Base-by-base conservation (phyloP, 1,140 invertebrate genomes). In the Carposina sasakii region DNA sequence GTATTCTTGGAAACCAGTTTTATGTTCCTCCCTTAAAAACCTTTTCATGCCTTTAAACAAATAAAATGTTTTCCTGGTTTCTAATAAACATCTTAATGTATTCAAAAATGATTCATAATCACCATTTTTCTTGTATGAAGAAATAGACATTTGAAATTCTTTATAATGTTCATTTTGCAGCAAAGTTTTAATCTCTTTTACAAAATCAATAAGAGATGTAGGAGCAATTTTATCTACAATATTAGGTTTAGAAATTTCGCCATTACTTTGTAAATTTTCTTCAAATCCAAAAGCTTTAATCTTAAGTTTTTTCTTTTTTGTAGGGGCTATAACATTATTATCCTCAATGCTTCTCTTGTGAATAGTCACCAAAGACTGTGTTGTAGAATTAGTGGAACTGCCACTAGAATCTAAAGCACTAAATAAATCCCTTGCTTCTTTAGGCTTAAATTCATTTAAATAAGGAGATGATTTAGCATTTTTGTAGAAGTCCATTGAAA, bases 41-140 rank as follows among this genome's bases (percentile, higher is more conserved):
- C 86, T 85, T 24, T 86, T 86, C 81, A 90, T 88, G 52, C 89
- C 90, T 60, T 78, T 79, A 31, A 91, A 85, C 48, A 92, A 83
- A 74, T 91, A 88, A 51, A 86, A 86, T 34, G 87, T 52, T 51
- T 83, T 76, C 31, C 71, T 82, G 49, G 85, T 77, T 17, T 86
- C 66, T 57, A 91, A 86, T 33, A 91, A 63, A 45, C 63, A 60
- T 50, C 83, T 76, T 23, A 92, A 68, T 21, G 74, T 68, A 42
- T 66, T 54, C 31, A 89, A 65, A 45, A 92, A 79, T 20, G 75
- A 58, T 2, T 78, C 59, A 54, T 89, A 88, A 60, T 88, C 77
- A 10, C 82, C 82, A 30, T 81, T 81, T 39, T 81, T 86, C 46
- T 87, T 89, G 63, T 92, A 92, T 9, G 60, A 66, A 15, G 87